Conservation (phyloP, 2,797 vertebrate genomes). For the Syndactyla subalaris region DNA sequence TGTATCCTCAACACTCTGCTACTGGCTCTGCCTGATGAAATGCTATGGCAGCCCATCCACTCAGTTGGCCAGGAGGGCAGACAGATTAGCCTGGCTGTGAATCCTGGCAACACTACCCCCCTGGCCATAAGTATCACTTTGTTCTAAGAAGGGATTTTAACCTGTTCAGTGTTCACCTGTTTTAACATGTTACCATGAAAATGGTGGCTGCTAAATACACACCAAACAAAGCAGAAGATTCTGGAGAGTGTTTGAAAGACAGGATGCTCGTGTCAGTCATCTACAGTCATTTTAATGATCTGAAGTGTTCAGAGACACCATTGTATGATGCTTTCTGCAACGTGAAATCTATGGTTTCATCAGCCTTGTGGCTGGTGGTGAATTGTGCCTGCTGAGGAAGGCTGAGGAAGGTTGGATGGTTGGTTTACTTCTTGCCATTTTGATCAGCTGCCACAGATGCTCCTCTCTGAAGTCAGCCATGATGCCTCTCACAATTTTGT, state of each 20-base stretch:
- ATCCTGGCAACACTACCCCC: neutral
- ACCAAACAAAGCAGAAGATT: neutral
- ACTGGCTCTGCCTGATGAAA: neutral
- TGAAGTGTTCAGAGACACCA: neutral
- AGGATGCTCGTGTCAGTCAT: neutral
- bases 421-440: neutral
- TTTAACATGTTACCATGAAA: neutral
- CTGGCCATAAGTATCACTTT: neutral
- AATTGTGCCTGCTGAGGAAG: neutral
- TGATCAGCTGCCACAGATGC: too few species aligned
- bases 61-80: neutral
- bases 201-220: neutral
- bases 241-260: neutral
- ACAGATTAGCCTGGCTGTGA: neutral
- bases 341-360: neutral
- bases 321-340: neutral
- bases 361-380: neutral
- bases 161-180: neutral
- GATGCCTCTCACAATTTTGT: neutral
- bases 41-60: rapidly evolving
- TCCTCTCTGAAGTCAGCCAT: neutral
- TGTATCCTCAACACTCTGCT: neutral
- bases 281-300: neutral
- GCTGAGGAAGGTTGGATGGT: neutral
- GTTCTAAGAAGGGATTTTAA: neutral